Base-by-base conservation (phyloP, 2,797 vertebrate genomes). In the Bufotes viridis region DNA sequence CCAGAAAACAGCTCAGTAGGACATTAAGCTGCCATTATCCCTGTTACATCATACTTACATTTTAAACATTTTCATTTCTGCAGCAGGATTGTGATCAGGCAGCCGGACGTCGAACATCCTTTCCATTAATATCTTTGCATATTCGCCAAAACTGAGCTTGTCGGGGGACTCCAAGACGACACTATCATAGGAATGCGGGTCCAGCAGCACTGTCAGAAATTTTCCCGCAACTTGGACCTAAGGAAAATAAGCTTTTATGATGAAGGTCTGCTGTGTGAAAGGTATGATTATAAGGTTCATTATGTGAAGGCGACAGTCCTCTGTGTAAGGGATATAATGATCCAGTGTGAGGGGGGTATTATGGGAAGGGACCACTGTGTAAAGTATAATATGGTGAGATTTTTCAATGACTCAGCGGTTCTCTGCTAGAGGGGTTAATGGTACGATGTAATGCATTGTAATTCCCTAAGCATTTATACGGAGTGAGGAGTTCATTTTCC, bases 101-200 rank as follows among this genome's bases (percentile, higher is more conserved):
- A 98, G 95, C 81, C 65, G 93, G 91, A 98, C 92, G 51, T 93
- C 93, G 65, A 98, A 98, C 90, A 98, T 97, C 87, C 95, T 93
- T n/a, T 97, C 94, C 97, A 98, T 97, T 90, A 98, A 95, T 69
- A 96, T 92, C 81, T 94, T 80, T 0, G 97, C 97, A 0, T 97
- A 98, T 84, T 94, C 91, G 0, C 93, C 90, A 75, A 98, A 98
- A 91, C 97, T 96, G 91, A 98, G 91, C 80, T 84, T 91, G 13
- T 92, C 92, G 0, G 85, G 84, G 0, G 94, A 88, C 89, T 97
- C 96, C 82, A 93, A 92, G 81, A 97, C 91, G 67, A 97, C 96
- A 0, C 87, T 0, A 12, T 97, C 95, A 0, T 96, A 97, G 0
- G 96, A 97, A 90, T 95, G 94, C 0, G 97, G 97, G 88, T 98